phyloP scores from a whole-genome alignment of 53 echinoderm and acorn worm genomes.

The Arbacia lixula region DNA sequence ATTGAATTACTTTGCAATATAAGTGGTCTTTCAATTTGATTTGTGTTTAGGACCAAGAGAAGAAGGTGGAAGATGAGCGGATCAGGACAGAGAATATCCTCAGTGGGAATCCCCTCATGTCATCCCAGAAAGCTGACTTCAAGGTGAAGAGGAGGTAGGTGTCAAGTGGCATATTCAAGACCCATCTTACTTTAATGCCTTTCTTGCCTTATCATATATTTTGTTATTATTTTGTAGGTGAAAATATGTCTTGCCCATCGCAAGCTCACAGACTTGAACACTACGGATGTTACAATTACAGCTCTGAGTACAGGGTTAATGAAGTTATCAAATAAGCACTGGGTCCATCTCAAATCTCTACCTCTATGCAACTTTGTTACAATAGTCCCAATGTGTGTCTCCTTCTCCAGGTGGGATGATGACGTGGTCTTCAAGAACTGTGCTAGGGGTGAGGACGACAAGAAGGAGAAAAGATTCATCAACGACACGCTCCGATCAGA shows the following conservation, averaged over 20 bases:
- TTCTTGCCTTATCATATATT: too few species aligned
- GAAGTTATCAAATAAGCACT: too few species aligned
- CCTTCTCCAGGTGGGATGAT: conserved; percentile 88
- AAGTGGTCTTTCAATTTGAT: not conserved
- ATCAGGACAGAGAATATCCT: conserved; percentile 97
- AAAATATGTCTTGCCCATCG: too few species aligned
- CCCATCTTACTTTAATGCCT: too few species aligned
- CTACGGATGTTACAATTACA: not conserved
- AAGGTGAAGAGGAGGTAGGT: conserved; percentile 94
- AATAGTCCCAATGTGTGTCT: not conserved
- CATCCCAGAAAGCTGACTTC: conserved; percentile 77
- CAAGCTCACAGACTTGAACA: too few species aligned
- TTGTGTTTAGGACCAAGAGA: conserved; percentile 82
- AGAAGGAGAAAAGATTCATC: conserved; percentile 94
- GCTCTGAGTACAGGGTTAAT: too few species aligned
- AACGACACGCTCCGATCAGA: conserved; percentile 98
- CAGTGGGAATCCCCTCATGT: conserved; percentile 94
- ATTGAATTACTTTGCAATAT: not conserved
- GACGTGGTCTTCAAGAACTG: conserved; percentile 99
- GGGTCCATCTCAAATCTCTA: not conserved
- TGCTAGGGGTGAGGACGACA: conserved; percentile 97
- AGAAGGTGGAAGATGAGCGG: conserved; percentile 95
- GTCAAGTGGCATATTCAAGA: too few species aligned
- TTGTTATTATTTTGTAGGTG: too few species aligned
- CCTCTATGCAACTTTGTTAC: not conserved